Evolutionary conservation across 2,113 vertebrate species (phyloP).

Genomic region (Amphilophus citrinellus): DNA sequence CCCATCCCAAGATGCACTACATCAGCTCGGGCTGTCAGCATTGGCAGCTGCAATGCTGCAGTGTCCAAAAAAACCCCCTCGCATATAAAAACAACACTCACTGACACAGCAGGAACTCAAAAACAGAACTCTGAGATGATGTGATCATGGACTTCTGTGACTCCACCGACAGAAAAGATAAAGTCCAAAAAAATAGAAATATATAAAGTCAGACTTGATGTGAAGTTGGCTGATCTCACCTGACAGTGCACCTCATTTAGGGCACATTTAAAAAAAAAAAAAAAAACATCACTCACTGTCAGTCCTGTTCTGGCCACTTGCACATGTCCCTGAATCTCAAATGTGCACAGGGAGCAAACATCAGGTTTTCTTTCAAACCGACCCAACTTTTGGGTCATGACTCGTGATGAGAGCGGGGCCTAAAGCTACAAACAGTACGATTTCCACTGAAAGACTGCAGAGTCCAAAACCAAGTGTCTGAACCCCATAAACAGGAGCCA

Average conservation of each 20-base stretch:
- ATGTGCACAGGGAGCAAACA: neutral
- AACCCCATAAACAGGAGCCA: neutral
- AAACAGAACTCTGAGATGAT: neutral
- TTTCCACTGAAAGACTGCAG: too few relatives aligned
- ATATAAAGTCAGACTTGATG: neutral
- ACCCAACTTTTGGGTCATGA: neutral
- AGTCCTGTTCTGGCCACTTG: neutral
- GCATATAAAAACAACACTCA: neutral
- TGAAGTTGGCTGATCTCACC: neutral
- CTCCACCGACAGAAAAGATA: neutral
- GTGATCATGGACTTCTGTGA: too few relatives aligned
- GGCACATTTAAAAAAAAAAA: too few relatives aligned
- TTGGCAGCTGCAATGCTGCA: too few relatives aligned
- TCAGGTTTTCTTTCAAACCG: neutral
- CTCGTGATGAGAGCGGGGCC: neutral
- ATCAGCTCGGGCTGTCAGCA: neutral
- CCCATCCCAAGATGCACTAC: neutral
- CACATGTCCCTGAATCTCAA: neutral
- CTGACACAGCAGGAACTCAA: neutral
- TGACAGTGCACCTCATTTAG: fast-evolving
- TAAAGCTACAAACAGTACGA: neutral
- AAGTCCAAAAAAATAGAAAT: too few relatives aligned
- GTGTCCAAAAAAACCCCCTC: too few relatives aligned
- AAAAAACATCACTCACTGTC: neutral
- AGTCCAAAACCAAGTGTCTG: neutral